Evolutionary conservation across 2,888 invertebrate genomes (phyloP), one percentile per base, ranked within the genome.

Genomic region (Megastigmus dorsalis): DNA sequence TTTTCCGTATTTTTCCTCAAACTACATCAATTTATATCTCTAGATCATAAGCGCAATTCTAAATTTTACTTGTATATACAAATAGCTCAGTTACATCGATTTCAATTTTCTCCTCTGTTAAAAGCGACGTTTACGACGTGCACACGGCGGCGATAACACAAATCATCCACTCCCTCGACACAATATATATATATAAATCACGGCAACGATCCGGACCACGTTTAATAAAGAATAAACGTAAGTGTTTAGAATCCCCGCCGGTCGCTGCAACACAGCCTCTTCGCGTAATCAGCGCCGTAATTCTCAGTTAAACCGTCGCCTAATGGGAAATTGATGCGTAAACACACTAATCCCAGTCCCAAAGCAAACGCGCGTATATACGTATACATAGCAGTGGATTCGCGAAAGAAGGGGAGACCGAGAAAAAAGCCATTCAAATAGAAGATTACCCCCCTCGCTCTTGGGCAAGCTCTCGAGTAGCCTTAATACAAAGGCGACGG

Each of bases 241-340:
- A 38, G 38, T 59, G 36, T 41, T 41, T 26, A 33, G 59, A 41
- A 38, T 54, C 33, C 33, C 4, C 15, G 54, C n/a, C 10, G 15
- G 2, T n/a, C 7, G n/a, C 3, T 43, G 15, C 3, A 15, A 5
- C 13, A 10, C 13, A 41, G 5, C 20, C 28, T 52, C n/a, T n/a
- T n/a, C n/a, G n/a, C 43, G 18, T 69, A 60, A 50, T 52, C 69
- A 38, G 43, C 41, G 26, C 52, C 18, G 52, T 69, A 52, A 69
- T 69, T 60, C 69, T 69, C 41, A 26, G 59, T 41, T 60, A 60
- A 60, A 60, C 50, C 69, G 26, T 6, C n/a, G 69, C 7, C 60
- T 69, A 69, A 69, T 60, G 45, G 69, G 28, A 60, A 60, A 60
- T 60, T 60, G 60, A 60, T 69, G 60, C 52, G 41, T 28, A 50